phyloP scores from a whole-genome alignment of 92 coral and sea anemone genomes.

The Phenganax subtilis region DNA sequence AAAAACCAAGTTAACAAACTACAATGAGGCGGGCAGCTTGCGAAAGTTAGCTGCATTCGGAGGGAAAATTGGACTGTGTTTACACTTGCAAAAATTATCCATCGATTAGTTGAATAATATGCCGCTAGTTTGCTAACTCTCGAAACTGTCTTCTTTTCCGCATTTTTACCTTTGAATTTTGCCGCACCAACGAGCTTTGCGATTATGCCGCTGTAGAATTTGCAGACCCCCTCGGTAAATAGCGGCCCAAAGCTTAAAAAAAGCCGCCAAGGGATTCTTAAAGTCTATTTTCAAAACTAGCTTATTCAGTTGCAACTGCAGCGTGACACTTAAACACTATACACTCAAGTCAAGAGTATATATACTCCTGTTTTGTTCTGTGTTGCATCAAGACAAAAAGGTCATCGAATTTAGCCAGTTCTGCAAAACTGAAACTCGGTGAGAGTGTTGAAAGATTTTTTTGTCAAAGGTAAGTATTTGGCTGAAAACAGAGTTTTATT shows the following conservation, averaged over 20 bases:
- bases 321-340: not conserved
- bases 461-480: too few relatives aligned
- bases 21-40: not conserved
- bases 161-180: not conserved
- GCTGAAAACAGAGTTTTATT: too few relatives aligned
- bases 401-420: too few relatives aligned
- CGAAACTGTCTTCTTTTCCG: conserved; percentile 10
- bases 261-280: conserved; percentile 19
- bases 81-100: conserved; percentile 23
- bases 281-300: not conserved
- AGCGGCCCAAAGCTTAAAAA: not conserved
- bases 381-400: too few relatives aligned
- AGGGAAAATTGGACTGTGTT: conserved; percentile 17
- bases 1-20: not conserved
- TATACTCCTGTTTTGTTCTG: too few relatives aligned
- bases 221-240: conserved; percentile 19
- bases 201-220: conserved; percentile 10
- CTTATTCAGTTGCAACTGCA: not conserved
- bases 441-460: too few relatives aligned
- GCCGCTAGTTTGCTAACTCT: conserved; percentile 9
- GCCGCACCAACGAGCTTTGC: not conserved
- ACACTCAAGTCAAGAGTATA: not conserved
- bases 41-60: not conserved
- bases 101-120: conserved; percentile 18
- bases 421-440: too few relatives aligned